Evolutionary conservation across 2,113 vertebrate species (phyloP), one percentile per base, ranked within the genome.

Genomic region (Azemiops feae): DNA sequence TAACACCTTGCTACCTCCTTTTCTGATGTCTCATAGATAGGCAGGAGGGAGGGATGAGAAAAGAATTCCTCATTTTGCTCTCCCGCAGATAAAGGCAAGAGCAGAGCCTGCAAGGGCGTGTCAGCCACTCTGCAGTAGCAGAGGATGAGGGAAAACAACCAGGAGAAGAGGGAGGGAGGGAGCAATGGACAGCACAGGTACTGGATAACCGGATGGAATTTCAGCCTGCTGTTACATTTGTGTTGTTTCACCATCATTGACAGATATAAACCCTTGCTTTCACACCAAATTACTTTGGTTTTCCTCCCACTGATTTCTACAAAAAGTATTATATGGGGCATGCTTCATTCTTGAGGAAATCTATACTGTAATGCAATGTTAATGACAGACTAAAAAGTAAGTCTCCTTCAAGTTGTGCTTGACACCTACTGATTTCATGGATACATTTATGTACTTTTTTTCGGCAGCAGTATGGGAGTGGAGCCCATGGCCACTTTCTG

Each of bases 91-190:
- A 23, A 50, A 50, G 69, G 88, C 57, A 69, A 54, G 87, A 60
- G 81, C 55, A 1, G 53, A 55, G 92, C 74, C 92, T 85, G 94
- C 94, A 94, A 92, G 91, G 94, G 94, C 39, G 94, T 74, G 94
- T 87, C 94, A 81, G 92, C 81, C 87, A 45, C 92, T 86, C 94
- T 53, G 94, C 94, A 94, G 94, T 94, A 87, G 92, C 89, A 90
- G 74, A 30, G 58, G 43, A 52, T 0, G 6, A 39, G 52, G 87
- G 23, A 64, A n/a, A 89, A 87, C 45, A 39, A 27, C 6, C 43
- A 30, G 54, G 53, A 39, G 64, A 69, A 47, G 53, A 39, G 23
- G 30, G 53, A 39, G 64, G 45, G 85, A n/a, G 93, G 47, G 43
- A 23, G 12, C 9, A 1, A 12, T 30, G 52, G 86, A n/a, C 34